Conservation (phyloP, 2,797 vertebrate genomes). For the Phataginus tetradactyla region DNA sequence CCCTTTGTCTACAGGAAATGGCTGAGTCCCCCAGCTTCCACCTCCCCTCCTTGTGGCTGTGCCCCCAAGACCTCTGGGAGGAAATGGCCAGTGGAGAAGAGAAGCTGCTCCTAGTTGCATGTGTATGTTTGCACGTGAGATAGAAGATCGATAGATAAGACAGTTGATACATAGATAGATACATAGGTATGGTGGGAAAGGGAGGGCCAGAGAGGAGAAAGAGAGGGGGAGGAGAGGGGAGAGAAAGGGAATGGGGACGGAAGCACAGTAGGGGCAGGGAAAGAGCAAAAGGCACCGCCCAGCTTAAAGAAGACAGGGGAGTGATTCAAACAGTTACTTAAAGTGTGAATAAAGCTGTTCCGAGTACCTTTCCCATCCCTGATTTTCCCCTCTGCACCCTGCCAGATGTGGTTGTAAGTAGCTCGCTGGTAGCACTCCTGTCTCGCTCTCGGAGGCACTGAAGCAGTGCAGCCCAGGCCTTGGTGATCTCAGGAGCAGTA, state of each 20-base stretch:
- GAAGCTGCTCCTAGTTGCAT: neutral
- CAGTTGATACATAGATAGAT: no score
- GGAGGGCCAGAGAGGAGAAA: neutral
- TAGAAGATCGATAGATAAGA: neutral
- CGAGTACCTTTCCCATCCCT: neutral
- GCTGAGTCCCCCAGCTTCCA: constrained; percentile 46
- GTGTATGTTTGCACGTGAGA: neutral
- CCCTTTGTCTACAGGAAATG: constrained; percentile 71
- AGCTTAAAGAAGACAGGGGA: neutral
- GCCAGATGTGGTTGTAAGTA: neutral
- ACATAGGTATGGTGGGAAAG: no score
- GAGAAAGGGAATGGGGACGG: no score
- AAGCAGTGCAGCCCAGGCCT: neutral
- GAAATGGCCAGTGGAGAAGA: neutral
- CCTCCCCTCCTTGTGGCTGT: neutral
- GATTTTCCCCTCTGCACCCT: neutral
- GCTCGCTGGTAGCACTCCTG: neutral
- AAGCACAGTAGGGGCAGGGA: neutral
- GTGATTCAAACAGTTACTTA: neutral
- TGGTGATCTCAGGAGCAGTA: neutral
- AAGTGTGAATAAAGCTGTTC: neutral
- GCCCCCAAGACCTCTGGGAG: neutral
- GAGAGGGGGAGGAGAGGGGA: neutral
- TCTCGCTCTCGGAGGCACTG: neutral
- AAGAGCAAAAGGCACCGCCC: neutral